phyloP scores from a whole-genome alignment of 2,888 invertebrate genomes.

The Polyommatus icarus region DNA sequence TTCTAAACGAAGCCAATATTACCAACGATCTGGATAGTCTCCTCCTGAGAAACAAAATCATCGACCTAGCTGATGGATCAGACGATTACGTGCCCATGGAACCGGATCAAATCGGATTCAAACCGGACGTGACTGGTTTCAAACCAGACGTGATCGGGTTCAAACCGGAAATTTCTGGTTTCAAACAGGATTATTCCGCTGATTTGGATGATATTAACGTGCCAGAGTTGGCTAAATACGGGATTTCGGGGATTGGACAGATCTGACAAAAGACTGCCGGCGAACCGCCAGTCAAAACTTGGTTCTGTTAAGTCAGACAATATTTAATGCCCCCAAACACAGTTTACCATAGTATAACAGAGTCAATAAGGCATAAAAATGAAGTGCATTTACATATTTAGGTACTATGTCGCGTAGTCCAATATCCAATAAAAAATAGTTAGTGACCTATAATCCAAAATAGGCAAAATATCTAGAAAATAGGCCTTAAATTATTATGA shows the following conservation, averaged over 20 bases:
- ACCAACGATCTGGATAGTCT: conserved; percentile 56
- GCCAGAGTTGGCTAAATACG: conserved; percentile 65
- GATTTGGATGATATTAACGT: conserved; percentile 66
- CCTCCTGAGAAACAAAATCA: conserved; percentile 60
- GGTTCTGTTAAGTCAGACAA: conserved; percentile 55
- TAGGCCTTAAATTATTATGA: background rate
- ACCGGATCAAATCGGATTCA: conserved; percentile 44
- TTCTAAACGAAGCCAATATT: conserved; percentile 74
- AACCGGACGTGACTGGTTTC: conserved; percentile 14
- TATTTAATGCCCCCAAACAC: background rate
- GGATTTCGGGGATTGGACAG: conserved; percentile 53
- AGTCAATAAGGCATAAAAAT: background rate
- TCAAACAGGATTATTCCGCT: conserved; percentile 17
- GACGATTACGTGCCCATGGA: conserved; percentile 72
- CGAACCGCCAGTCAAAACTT: conserved; percentile 70
- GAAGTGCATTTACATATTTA: too few relatives aligned
- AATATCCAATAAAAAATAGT: too few relatives aligned
- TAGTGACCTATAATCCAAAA: background rate
- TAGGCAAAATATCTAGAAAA: background rate
- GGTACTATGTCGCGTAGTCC: too few relatives aligned
- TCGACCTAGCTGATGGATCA: conserved; percentile 62
- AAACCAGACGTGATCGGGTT: conserved; percentile 41
- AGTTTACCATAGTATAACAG: background rate
- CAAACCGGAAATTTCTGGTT: conserved; percentile 42
- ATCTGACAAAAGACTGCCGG: conserved; percentile 71